Conservation (phyloP, 1,140 invertebrate species). For the Drosophila grimshawi region DNA sequence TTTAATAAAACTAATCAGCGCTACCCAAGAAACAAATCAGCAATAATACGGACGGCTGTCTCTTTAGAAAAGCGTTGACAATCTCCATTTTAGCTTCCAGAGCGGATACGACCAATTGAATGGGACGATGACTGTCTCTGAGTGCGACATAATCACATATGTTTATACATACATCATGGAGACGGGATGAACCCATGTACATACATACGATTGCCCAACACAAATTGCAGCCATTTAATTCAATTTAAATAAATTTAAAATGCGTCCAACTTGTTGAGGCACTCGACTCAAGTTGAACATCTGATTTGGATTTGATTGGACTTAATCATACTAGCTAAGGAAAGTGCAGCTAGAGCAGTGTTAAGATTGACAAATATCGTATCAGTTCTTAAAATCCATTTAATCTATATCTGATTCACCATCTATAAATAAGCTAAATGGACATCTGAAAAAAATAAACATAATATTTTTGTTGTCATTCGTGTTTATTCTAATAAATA, state of each 20-base stretch:
- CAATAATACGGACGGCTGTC: constrained; percentile 19
- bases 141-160: constrained; percentile 5
- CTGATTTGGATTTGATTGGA: constrained; percentile 46
- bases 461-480: too few relatives aligned
- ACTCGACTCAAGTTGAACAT: constrained; percentile 46
- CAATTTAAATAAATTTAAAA: constrained; percentile 83
- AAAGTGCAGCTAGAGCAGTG: constrained; percentile 11
- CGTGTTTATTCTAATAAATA: too few relatives aligned
- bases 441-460: not conserved
- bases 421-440: not conserved
- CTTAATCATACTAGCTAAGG: constrained; percentile 28
- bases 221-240: constrained; percentile 81
- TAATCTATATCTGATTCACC: not conserved
- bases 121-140: constrained; percentile 52
- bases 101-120: constrained; percentile 76
- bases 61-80: constrained; percentile 42
- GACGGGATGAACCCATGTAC: constrained; percentile 38
- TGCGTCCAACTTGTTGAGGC: constrained; percentile 69
- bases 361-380: not conserved
- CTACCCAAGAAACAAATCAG: constrained; percentile 50
- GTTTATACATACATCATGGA: constrained; percentile 17
- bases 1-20: constrained; percentile 76
- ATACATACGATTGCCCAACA: constrained; percentile 58
- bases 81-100: constrained; percentile 66
- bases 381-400: not conserved